Base-by-base conservation (phyloP, 2,797 vertebrate species). In the Anabas testudineus region DNA sequence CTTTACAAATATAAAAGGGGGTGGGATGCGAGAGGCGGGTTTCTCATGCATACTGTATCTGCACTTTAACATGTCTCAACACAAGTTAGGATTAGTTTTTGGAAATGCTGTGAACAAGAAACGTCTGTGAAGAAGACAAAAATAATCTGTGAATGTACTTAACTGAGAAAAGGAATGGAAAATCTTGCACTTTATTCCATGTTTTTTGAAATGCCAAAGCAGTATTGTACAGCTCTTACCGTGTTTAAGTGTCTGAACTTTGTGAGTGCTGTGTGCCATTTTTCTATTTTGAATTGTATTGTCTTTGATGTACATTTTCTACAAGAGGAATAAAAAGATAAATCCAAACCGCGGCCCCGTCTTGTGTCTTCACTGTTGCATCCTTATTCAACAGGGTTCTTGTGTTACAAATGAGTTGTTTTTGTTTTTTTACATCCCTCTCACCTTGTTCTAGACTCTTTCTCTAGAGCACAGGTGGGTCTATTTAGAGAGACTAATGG, bases 121-220 rank as follows among this genome's bases (percentile, higher is more conserved):
- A 92, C 62, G 88, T 90, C 89, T 93, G 85, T 90, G 88, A 78
- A 80, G 79, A 81, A 85, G 70, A 60, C n/a, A 54, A 77, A 88
- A 91, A 67, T 84, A 92, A 94, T 71, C 91, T 93, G 88, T 91
- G 94, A 95, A 96, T 95, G 95, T 95, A 94, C 15, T 80, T 94
- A 87, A 76, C 79, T 79, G 63, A 76, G 60, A 81, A 90, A 90
- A 90, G 63, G 81, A 19, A 93, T 93, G 92, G 93, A 62, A 65
- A 90, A 84, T 65, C 83, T 92, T 94, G 96, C 97, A 99, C 97
- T 98, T 98, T 97, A 96, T 93, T 95, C 90, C 74, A 88, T 95
- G 93, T 95, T 93, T 94, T 82, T 54, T 71, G 71, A 95, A 89
- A 95, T 94, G 96, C 96, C 96, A 94, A 95, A 97, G 96, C 96